Evolutionary conservation across 1,140 invertebrate species (phyloP), one percentile per base, ranked within the genome.

Genomic region (Micrasema minimum): DNA sequence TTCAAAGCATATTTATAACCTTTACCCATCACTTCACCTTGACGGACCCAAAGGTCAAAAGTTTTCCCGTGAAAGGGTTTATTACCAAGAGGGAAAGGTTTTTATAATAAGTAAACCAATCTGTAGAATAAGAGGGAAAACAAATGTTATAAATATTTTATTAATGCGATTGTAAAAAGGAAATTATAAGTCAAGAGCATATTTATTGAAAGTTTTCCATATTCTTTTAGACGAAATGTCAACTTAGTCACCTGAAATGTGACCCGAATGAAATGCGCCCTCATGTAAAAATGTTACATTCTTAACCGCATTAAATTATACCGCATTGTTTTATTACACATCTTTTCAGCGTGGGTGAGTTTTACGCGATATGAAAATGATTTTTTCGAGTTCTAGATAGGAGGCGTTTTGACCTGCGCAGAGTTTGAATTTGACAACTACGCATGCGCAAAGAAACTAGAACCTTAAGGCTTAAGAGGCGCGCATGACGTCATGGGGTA

Each of bases 401-500:
- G 2, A 20, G n/a, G 59, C 23, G 22, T 64, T 46, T 14, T 11
- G 20, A 7, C 59, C 2, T 64, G 59, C 59, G 59, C 59, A 64
- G 20, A 48, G 6, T 20, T 16, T 46, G 59, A 59, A 23, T 41
- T 46, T 2, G 22, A 46, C 11, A 1, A 14, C 5, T n/a, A 37
- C 57, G 69, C 80, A 77, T 80, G 80, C 80, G 81, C 79, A 46
- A 45, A 57, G 62, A 45, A 43, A 46, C 41, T 38, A 14, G 31
- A 43, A 41, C 57, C 4, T 31, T n/a, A 37, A 18, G 18, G 38
- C 53, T 67, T 50, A 55, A 31, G 53, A 61, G 65, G 66, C 69
- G 73, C 78, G 79, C 79, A 79, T 82, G 80, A 83, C 82, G 82
- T 82, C 81, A 82, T 66, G 37, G 55, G 31, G 41, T 72, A 72